Conservation (phyloP, 2,797 vertebrate species). For the Poecilia gillii region DNA sequence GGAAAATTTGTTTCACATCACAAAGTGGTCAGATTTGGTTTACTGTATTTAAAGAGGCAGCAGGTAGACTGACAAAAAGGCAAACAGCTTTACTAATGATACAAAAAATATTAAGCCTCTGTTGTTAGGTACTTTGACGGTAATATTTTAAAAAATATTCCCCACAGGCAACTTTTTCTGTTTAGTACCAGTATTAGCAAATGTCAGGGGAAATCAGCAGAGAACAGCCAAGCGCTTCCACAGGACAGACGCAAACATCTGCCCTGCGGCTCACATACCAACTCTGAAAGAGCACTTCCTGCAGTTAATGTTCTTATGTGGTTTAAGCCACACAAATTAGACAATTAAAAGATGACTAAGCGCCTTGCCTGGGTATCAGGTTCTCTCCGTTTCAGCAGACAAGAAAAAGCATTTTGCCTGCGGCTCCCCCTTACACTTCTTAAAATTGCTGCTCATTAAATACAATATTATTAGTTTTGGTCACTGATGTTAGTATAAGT, state of each 20-base stretch:
- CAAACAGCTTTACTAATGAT: not conserved
- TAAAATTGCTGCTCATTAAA: not conserved
- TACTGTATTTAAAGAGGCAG: not conserved
- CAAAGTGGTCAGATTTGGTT: not conserved
- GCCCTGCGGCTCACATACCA: not conserved
- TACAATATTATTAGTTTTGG: not conserved
- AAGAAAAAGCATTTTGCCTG: not conserved
- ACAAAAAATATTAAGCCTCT: not conserved
- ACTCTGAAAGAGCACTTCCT: not conserved
- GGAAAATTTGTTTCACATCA: not conserved
- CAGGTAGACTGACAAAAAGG: not conserved
- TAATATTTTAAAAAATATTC: not conserved
- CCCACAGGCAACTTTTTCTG: not conserved
- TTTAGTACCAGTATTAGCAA: not conserved
- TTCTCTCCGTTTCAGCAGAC: not conserved
- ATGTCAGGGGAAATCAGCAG: not conserved
- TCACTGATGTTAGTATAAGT: not conserved
- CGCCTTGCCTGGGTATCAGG: not conserved
- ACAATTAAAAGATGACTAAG: not conserved
- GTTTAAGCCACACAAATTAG: not conserved
- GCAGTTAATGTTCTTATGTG: not conserved
- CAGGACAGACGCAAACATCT: not conserved
- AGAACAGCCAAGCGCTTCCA: not conserved
- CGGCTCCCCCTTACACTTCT: not conserved
- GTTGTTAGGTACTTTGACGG: not conserved